These are phyloP conservation scores for Drosophila quadrilineata DNA, from an alignment of 1,140 invertebrate genomes.

Conservation along the genomic window DNA sequence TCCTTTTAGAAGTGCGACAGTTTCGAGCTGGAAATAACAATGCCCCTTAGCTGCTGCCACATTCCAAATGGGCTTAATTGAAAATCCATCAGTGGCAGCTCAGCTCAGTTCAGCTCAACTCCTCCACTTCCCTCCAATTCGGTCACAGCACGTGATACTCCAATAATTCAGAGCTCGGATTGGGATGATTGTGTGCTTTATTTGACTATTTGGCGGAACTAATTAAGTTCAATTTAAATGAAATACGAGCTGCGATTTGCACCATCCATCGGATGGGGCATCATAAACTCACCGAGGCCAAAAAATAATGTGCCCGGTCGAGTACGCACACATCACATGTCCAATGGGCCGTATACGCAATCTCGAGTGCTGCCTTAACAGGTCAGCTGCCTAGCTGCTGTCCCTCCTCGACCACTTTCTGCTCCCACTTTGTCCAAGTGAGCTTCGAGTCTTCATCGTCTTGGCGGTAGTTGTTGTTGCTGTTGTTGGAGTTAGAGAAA, in stretches of 20 bases:
- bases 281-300: constrained; percentile 69
- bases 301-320: constrained; percentile 52
- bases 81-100: constrained; percentile 60
- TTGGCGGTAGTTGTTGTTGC: not conserved
- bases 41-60: constrained; percentile 14
- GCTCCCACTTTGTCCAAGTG: too few species aligned
- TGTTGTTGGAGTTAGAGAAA: constrained; percentile 8
- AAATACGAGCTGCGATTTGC: constrained; percentile 74
- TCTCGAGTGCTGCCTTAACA: constrained; percentile 44
- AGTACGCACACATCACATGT: constrained; percentile 29
- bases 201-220: constrained; percentile 64
- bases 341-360: constrained; percentile 76
- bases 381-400: constrained; percentile 9
- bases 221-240: constrained; percentile 80
- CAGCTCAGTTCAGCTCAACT: too few species aligned
- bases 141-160: not conserved
- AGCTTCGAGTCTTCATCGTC: too few species aligned
- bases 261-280: constrained; percentile 57
- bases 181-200: constrained; percentile 1
- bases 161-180: constrained; percentile 14
- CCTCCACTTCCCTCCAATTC: too few species aligned
- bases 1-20: constrained; percentile 35
- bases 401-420: too few species aligned
- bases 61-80: constrained; percentile 43
- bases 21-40: constrained; percentile 23